Percentiles rank a stretch among this genome's conserved stretches.
Evolutionary conservation across 2,113 vertebrate genomes (phyloP).

Genomic region (Progne subis): DNA sequence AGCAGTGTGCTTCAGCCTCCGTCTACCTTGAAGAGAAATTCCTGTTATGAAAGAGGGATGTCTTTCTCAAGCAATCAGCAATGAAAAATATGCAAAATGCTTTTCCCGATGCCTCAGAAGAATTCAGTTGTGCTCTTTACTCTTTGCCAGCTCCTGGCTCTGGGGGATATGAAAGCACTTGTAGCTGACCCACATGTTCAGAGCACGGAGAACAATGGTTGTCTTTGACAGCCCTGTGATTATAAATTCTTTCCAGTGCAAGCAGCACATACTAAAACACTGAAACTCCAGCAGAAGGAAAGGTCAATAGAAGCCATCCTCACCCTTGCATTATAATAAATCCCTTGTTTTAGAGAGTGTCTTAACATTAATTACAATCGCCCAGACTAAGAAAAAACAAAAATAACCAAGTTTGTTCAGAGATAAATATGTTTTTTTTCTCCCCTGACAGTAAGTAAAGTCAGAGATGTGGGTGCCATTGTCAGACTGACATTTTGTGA

Average conservation of each 20-base stretch:
- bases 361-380: constrained; percentile 70
- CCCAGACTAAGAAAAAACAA: constrained; percentile 63
- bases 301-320: constrained; percentile 81
- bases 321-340: constrained; percentile 74
- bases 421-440: constrained; percentile 66
- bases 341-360: constrained; percentile 73
- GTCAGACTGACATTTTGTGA: constrained; percentile 29
- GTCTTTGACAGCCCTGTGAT: constrained; percentile 83
- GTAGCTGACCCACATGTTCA: constrained; percentile 83
- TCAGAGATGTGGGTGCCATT: constrained; percentile 24
- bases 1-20: constrained; percentile 61
- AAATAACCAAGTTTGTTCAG: constrained; percentile 71
- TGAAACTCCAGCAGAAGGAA: constrained; percentile 79
- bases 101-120: constrained; percentile 81
- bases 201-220: constrained; percentile 80
- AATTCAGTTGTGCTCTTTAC: constrained; percentile 77
- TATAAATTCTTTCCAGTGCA: constrained; percentile 85
- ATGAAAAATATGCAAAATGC: constrained; percentile 82
- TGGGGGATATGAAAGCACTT: constrained; percentile 79
- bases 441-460: constrained; percentile 18
- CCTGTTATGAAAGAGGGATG: constrained; percentile 79
- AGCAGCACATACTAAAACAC: constrained; percentile 82
- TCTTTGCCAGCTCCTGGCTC: constrained; percentile 76
- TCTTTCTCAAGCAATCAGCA: constrained; percentile 77
- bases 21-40: constrained; percentile 77